Conservation (phyloP, 2,113 vertebrate genomes). For the Puma concolor region DNA sequence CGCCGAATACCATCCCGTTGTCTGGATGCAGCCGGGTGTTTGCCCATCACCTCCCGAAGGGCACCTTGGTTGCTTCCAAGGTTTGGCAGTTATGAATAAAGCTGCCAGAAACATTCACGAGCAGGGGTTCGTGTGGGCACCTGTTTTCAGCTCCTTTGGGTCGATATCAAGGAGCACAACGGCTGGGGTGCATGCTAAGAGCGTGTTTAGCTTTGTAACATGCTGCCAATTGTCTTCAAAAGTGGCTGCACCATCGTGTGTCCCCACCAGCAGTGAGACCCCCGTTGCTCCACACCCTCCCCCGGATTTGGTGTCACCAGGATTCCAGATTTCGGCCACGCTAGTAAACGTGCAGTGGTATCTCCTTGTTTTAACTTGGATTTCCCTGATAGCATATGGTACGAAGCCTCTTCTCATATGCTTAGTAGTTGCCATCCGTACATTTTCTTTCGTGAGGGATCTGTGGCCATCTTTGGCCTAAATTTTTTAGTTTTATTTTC, state of each 20-base stretch:
- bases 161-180: too few relatives aligned
- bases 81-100: neutral
- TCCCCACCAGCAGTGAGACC: too few relatives aligned
- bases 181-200: too few relatives aligned
- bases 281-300: neutral
- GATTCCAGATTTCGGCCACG: neutral
- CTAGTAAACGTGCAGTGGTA: neutral
- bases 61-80: neutral
- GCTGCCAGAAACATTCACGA: neutral
- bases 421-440: neutral
- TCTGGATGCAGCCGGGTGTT: neutral
- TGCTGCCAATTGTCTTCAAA: too few relatives aligned
- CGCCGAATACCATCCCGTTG: too few relatives aligned
- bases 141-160: too few relatives aligned
- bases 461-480: neutral
- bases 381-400: neutral
- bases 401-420: neutral
- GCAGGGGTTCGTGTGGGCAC: neutral
- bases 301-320: rapidly evolving
- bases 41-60: neutral
- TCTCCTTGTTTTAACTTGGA: neutral
- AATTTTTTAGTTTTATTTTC: neutral
- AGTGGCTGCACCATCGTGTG: too few relatives aligned
- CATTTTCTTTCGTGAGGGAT: neutral
- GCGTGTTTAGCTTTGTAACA: too few relatives aligned